Base-by-base conservation (phyloP, 2,113 vertebrate species). In the Emberiza fucata region DNA sequence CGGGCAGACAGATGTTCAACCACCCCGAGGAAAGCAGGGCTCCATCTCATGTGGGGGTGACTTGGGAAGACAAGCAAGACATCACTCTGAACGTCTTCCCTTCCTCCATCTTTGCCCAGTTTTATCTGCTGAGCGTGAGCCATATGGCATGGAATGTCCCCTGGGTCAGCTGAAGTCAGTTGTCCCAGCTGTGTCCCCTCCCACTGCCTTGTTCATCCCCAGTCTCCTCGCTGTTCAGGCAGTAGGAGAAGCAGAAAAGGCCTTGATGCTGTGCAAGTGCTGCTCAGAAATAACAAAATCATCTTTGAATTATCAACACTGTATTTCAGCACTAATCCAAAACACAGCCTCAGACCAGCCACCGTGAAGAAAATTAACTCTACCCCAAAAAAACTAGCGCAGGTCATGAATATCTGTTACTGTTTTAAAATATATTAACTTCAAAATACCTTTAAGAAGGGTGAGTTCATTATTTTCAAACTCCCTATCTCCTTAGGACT, bases 21-120 rank as follows among this genome's bases (percentile, higher is more conserved):
- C 13, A 27, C 15, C 31, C 42, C 5, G 14, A 37, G 66, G 59
- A 50, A 21, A 50, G 14, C 35, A 65, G 50, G 31, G 6, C 18
- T 72, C 50, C 50, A 48, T 35, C 37, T 64, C 59, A 23, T 0
- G 0, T 29, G 29, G 18, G 1, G 2, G 42, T 72, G 50, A 18
- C 14, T 31, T 42, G 42, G 57, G 42, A 57, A 33, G 59, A 37
- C 25, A 64, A 48, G 28, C 3, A 23, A 37, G 37, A 8, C 25
- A 23, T 27, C 25, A 12, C 42, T 72, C 23, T 42, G 59, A 64
- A 42, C 0, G 0, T 23, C 17, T 27, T 47, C 20, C 16, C 25
- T 79, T 72, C 25, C 14, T 71, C 12, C 22, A 42, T 35, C 35
- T 27, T 37, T 33, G 56, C 14, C 42, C 37, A 57, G 31, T 31